Evolutionary conservation across 1,140 invertebrate species (phyloP).

Genomic region (Cardiocondyla obscurior): DNA sequence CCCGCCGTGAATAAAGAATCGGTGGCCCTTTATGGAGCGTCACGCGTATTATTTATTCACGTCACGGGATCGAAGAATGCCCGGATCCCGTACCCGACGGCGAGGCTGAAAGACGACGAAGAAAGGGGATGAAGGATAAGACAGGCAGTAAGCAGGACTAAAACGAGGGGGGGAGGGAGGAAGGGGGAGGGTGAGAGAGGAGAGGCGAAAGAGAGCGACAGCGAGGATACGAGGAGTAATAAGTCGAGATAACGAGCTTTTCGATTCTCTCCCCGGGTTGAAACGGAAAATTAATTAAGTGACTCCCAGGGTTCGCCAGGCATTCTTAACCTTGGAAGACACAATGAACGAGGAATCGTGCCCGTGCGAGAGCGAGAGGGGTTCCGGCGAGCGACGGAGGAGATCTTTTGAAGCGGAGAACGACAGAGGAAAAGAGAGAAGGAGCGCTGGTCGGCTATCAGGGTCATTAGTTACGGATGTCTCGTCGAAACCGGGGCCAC

Average conservation of each 20-base stretch:
- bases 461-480: conserved; percentile 83
- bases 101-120: conserved; percentile 59
- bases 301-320: conserved; percentile 71
- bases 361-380: conserved; percentile 49
- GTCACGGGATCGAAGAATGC: conserved; percentile 72
- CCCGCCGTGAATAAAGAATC: conserved; percentile 46
- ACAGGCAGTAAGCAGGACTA: background rate
- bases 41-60: conserved; percentile 74
- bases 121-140: conserved; percentile 53
- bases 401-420: conserved; percentile 15
- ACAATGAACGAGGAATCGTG: conserved; percentile 69
- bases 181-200: background rate
- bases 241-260: conserved; percentile 77
- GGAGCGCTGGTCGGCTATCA: conserved; percentile 76
- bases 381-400: conserved; percentile 25
- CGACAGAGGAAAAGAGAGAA: conserved; percentile 55
- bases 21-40: conserved; percentile 64
- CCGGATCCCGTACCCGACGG: conserved; percentile 57
- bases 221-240: conserved; percentile 69
- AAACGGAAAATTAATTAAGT: conserved; percentile 82
- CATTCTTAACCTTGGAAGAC: conserved; percentile 77
- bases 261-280: conserved; percentile 68
- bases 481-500: conserved; percentile 79
- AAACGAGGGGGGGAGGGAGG: background rate
- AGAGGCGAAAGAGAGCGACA: conserved; percentile 53